Base-by-base conservation (phyloP, 2,113 vertebrate species). In the Atherinomorus stipes region DNA sequence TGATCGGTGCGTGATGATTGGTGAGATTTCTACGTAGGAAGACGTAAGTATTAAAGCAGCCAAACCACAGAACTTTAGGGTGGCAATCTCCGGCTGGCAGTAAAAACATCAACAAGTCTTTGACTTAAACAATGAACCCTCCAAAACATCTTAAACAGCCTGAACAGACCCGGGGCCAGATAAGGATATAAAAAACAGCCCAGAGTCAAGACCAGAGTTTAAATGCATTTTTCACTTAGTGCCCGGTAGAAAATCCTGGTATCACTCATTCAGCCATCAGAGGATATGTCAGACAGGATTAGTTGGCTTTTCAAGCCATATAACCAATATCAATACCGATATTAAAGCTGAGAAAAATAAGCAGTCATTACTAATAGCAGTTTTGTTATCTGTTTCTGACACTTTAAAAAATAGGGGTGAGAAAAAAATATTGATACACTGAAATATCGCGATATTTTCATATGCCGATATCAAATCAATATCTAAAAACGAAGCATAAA, bases 11-110 rank as follows among this genome's bases (percentile, higher is more conserved):
- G 38, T 22, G 71, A 60, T 44, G 63, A 88, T 85, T 87, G 83
- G 85, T 72, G 54, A 64, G 60, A 71, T 76, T 54, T 25, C 62
- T 71, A 52, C 73, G 64, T 44, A 49, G 68, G 71, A 85, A 72
- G 71, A 85, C 83, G 77, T 61, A 64, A 65, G 61, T 59, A 85
- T 74, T 71, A 84, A 83, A 76, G 59, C 28, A 38, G 34, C 34
- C 26, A 71, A 88, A 88, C 86, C 81, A 86, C 85, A 84, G 68
- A 86, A 57, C 62, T 72, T 15, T 76, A 71, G 83, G 87, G 74
- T 70, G 80, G 77, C 78, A 75, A 81, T 80, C 76, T 68, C 74
- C 78, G 64, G 58, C 67, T 84, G 68, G 61, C 26, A 51, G 53
- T 81, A 81, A 82, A 92, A 83, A 77, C 76, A 85, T 84, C 62